Evolutionary conservation across 2,113 vertebrate genomes (phyloP), one percentile per base, ranked within the genome.

Genomic region (Channa maculata): DNA sequence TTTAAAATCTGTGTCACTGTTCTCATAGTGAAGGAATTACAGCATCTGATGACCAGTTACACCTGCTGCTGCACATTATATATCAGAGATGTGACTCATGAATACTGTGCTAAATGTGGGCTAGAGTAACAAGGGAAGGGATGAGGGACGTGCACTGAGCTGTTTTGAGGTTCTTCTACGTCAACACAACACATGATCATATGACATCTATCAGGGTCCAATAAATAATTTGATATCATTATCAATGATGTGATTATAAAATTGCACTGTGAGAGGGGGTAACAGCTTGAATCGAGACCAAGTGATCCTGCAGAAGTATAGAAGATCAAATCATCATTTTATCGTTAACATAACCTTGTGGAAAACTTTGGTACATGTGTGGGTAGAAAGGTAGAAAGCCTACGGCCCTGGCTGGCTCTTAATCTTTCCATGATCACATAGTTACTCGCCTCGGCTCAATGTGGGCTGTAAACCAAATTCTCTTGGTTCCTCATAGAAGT

Each of bases 61-160:
- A 89, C 73, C 85, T 90, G 84, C 71, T 77, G 36, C 73, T 52
- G 62, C 62, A 46, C 71, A 50, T 83, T 52, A 64, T 52, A 64
- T 1, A 13, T 5, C 43, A 45, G 51, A 73, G 51, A 64, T 75
- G 49, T 54, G 83, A 66, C 37, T 85, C 52, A 41, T 37, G 38
- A 65, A 15, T 5, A 8, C 62, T 49, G 51, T 11, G 55, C 77
- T 73, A 70, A 83, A 72, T 63, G 52, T 52, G 44, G 65, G 41
- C 45, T 49, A 8, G 14, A 55, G 65, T 6, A 45, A 33, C 45
- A 36, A 2, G 59, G 24, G 37, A 52, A 58, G 50, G 53, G 37
- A 71, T 80, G 77, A 33, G 44, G 10, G 14, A 60, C 75, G 8
- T 2, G 62, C 5, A 49, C 37, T 1, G 33, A 63, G 58, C 45